Evolutionary conservation across 2,113 vertebrate genomes (phyloP).

Genomic region (Ammodramus savannarum): DNA sequence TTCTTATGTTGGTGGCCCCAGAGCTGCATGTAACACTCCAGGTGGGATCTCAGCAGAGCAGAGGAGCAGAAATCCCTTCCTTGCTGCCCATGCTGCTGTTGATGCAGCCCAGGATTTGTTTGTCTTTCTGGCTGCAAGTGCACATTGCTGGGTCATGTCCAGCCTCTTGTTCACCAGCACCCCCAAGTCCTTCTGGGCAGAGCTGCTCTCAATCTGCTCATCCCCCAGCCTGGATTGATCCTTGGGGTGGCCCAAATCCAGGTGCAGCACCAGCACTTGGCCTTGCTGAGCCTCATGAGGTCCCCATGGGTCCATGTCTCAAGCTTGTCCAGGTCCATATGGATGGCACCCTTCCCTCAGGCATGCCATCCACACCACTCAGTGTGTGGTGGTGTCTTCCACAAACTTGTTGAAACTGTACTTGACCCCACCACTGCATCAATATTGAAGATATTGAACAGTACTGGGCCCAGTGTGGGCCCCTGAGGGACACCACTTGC

Average conservation of each 20-base stretch:
- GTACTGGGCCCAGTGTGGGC: neutral
- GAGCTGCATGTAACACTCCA: neutral
- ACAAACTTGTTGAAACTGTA: neutral
- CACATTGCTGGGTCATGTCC: neutral
- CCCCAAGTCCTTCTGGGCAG: fast-evolving
- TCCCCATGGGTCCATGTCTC: neutral
- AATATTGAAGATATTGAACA: neutral
- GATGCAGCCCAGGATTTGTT: neutral
- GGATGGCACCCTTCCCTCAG: neutral
- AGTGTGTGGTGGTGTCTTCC: neutral
- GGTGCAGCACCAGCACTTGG: neutral
- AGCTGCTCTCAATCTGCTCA: neutral
- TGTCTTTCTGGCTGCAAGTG: neutral
- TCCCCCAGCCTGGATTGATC: neutral
- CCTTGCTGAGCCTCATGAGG: neutral
- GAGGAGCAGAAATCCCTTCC: neutral
- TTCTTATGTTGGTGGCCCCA: neutral
- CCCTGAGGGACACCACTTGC: neutral
- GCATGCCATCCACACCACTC: neutral
- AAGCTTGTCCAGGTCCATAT: neutral
- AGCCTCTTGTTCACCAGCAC: neutral
- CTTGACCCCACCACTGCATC: neutral
- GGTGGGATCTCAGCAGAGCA: neutral
- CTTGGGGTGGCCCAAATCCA: fast-evolving
- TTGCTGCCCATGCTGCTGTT: neutral